Base-by-base conservation (phyloP, 2,888 invertebrate genomes). In the Mayetiola destructor region DNA sequence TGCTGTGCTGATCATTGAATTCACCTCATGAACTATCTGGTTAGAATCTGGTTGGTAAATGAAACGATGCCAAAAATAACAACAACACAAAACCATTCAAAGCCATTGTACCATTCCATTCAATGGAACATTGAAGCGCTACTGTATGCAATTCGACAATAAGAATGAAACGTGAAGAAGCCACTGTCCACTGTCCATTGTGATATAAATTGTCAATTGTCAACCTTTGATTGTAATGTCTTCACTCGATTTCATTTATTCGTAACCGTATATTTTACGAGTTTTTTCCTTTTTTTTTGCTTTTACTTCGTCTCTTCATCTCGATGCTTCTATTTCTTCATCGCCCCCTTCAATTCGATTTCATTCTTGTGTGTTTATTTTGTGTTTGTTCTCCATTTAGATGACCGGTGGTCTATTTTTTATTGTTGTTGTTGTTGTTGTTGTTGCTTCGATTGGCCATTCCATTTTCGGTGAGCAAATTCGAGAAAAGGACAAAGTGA, bases 1-100 rank as follows among this genome's bases (percentile, higher is more conserved):
- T 48, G 48, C n/a, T 27, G n/a, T 27, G 48, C 23, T 35, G 35
- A 55, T 20, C 54, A 30, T 35, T 10, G 42, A 48, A 56, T 56
- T 56, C 56, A 56, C 48, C 48, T 48, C 56, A 56, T 42, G 56
- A 56, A 36, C 48, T 27, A 53, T 20, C 53, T 32, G 32, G 32
- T 12, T 30, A 35, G 27, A 53, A 53, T 12, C 6, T 32, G 30
- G 53, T 52, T 27, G 32, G 12, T 35, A 36, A 48, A 48, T 39
- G 10, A 8, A 39, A 18, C 18, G 16, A 6, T 16, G 18, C 6
- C 21, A 14, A 37, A 14, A 27, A 36, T n/a, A 21, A 55, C 20
- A 37, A 23, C 27, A 3, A 5, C 4, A n/a, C n/a, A n/a, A n/a
- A n/a, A n/a, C n/a, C n/a, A n/a, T n/a, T n/a, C n/a, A n/a, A n/a